These are phyloP conservation scores for Himantopus leucocephalus DNA, from an alignment of 2,113 vertebrate genomes.

Conservation along the genomic window DNA sequence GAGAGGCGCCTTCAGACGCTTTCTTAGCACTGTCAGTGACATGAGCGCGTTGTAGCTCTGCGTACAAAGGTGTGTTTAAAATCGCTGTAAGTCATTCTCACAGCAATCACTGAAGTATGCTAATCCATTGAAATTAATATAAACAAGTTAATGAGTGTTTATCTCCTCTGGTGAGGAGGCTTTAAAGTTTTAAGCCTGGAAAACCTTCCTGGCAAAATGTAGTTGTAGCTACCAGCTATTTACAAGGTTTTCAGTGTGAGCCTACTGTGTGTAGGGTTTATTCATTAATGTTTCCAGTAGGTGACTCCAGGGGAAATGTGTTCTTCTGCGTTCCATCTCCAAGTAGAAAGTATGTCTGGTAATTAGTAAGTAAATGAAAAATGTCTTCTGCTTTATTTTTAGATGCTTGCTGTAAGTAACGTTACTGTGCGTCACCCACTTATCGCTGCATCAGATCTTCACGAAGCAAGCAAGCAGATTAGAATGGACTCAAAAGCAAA, in stretches of 20 bases:
- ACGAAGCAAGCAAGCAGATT: constrained; percentile 81
- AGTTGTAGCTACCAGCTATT: neutral
- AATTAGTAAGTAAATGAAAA: neutral
- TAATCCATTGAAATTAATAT: neutral
- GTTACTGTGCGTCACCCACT: constrained; percentile 76
- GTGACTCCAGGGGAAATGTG: neutral
- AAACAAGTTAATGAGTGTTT: neutral
- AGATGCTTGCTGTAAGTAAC: constrained; percentile 83
- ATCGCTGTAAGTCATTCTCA: neutral
- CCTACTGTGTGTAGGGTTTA: rapidly evolving
- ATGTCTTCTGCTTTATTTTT: neutral
- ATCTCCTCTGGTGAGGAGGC: neutral
- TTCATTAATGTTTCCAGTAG: neutral
- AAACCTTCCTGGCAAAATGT: neutral
- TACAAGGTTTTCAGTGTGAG: rapidly evolving
- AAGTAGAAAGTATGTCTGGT: neutral
- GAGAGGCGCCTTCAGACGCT: neutral
- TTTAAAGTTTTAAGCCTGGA: neutral
- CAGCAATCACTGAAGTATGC: neutral
- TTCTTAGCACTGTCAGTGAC: neutral
- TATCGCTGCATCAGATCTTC: constrained; percentile 77
- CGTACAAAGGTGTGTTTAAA: neutral
- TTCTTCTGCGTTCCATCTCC: neutral
- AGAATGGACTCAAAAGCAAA: constrained; percentile 85
- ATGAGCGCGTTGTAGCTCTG: rapidly evolving